Evolutionary conservation across 2,888 invertebrate species (phyloP).

Genomic region (Caenorhabditis uteleia): DNA sequence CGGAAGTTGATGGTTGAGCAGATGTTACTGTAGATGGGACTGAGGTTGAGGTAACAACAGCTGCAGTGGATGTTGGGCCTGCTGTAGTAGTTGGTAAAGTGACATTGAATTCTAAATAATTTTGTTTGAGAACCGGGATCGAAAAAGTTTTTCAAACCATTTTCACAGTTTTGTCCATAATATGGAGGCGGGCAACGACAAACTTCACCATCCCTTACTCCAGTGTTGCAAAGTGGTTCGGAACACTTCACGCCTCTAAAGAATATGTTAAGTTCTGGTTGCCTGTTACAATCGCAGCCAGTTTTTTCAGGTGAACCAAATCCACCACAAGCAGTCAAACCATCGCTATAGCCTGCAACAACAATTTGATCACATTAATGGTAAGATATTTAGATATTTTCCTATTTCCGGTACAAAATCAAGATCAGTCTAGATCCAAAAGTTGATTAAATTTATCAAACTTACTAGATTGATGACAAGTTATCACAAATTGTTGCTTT

Average conservation of each 20-base stretch:
- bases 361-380: background rate
- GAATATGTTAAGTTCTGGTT: too few relatives aligned
- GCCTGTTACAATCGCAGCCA: conserved; percentile 7
- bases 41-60: too few relatives aligned
- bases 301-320: conserved; percentile 6
- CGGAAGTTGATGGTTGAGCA: too few relatives aligned
- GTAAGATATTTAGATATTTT: background rate
- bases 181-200: conserved; percentile 12
- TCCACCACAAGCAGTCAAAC: conserved; percentile 5
- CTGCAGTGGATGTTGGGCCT: too few relatives aligned
- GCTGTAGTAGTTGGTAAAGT: background rate
- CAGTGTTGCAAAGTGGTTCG: conserved; percentile 20
- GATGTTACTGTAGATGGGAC: too few relatives aligned
- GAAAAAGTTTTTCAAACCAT: background rate
- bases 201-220: conserved; percentile 13
- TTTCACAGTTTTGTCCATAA: conserved; percentile 16
- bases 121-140: background rate
- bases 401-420: background rate
- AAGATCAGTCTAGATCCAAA: too few relatives aligned
- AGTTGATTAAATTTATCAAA: background rate
- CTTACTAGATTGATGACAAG: conserved; percentile 17
- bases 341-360: background rate
- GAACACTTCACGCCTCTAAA: conserved; percentile 24
- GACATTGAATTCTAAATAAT: too few relatives aligned
- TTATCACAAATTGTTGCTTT: conserved; percentile 22